Evolutionary conservation across 2,888 invertebrate species (phyloP), one percentile per base, ranked within the genome.

Genomic region (Seira musarum): DNA sequence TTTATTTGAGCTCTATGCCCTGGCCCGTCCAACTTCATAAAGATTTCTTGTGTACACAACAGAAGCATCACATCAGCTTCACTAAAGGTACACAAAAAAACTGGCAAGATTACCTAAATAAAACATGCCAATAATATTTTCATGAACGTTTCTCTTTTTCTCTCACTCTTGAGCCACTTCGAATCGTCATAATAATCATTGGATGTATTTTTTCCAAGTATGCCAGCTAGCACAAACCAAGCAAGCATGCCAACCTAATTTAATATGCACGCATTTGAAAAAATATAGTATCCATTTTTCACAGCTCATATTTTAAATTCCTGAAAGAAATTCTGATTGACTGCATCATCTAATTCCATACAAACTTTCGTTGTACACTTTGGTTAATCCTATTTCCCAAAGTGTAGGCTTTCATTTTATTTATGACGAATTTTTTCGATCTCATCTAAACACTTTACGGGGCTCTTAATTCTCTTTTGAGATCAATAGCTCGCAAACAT

Each of bases 111-210:
- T 57, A n/a, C 57, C 57, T 57, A 57, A 10, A 57, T 57, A 57
- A 67, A 65, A 67, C 67, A 74, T 74, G 74, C 74, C 74, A 67
- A 74, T 57, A 57, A 57, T 74, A 74, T 74, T 70, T n/a, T 70
- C 70, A 70, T 60, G 70, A 67, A 67, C 60, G 74, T 67, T 74
- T 67, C 30, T 67, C 67, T n/a, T 57, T 40, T 40, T 57, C 57
- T n/a, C 57, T 57, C 57, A 17, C 8, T 8, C 13, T 30, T 2
- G 13, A 67, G 49, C 19, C 19, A 46, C 67, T 67, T 57, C 17
- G 57, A 10, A 17, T n/a, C 17, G 17, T n/a, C n/a, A 57, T n/a
- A 13, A 15, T n/a, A n/a, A 57, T 40, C 13, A 40, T 40, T 40
- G 13, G n/a, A n/a, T n/a, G 6, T 40, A n/a, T 57, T 57, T 17